Conservation (phyloP, 2,113 vertebrate genomes). For the Malurus elegans region DNA sequence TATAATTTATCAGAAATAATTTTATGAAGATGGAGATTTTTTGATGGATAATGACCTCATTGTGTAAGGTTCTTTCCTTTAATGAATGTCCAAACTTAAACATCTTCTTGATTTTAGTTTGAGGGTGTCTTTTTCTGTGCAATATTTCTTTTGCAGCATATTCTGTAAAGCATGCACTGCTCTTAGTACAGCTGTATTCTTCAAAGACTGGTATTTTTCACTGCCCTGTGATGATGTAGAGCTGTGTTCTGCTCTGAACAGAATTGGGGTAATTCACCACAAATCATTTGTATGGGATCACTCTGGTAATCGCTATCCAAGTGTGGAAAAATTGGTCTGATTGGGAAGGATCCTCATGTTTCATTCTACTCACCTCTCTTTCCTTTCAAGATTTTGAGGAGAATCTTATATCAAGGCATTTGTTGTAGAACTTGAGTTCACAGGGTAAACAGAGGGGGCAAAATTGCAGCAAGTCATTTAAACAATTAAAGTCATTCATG, state of each 20-base stretch:
- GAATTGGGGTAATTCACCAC: background rate
- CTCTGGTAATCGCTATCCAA: conserved; percentile 38
- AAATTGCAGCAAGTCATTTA: background rate
- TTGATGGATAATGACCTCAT: conserved; percentile 66
- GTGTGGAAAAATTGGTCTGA: background rate
- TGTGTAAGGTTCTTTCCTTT: conserved; percentile 51
- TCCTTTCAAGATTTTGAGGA: background rate
- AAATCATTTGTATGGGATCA: conserved; percentile 3
- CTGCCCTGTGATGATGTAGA: background rate
- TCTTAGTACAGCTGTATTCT: conserved; percentile 34
- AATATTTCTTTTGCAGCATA: conserved; percentile 41
- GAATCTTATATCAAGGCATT: background rate
- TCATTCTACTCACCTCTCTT: background rate
- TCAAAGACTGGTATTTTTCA: conserved; percentile 26
- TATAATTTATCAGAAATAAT: conserved; percentile 74
- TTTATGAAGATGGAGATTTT: conserved; percentile 70
- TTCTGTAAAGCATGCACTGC: conserved; percentile 15
- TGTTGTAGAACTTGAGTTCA: background rate
- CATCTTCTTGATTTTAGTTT: conserved; percentile 68
- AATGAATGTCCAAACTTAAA: conserved; percentile 68
- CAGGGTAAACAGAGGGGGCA: background rate
- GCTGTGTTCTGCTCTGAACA: background rate
- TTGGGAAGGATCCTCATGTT: background rate
- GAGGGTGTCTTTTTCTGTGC: background rate
- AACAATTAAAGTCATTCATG: background rate